phyloP scores from a whole-genome alignment of 2,888 invertebrate genomes.

The Chalcis sispes region DNA sequence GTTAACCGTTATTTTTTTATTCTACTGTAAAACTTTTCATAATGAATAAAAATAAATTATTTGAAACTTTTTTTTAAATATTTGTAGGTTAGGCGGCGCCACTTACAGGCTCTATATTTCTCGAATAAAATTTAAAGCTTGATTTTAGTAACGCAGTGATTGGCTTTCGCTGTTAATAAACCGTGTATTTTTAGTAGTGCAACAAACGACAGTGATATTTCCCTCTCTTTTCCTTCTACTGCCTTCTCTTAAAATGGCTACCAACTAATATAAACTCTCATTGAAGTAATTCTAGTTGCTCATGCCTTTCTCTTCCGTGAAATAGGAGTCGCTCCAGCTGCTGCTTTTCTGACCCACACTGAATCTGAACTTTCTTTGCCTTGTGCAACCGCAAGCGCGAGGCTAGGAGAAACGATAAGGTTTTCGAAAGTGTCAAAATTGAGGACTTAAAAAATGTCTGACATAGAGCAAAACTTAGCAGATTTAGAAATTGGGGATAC shows the following conservation, averaged over 20 bases:
- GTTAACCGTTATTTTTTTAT: no score
- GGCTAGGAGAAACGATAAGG: slow-evolving; percentile 17
- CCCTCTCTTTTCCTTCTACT: neutral
- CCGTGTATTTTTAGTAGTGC: neutral
- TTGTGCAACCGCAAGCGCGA: slow-evolving; percentile 17
- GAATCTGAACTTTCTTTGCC: slow-evolving; percentile 7
- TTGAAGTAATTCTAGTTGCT: neutral
- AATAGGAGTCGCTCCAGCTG: slow-evolving; percentile 6
- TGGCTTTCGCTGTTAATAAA: no score
- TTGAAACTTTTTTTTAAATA: no score
- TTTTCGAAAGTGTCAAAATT: slow-evolving; percentile 30
- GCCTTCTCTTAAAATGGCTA: slow-evolving; percentile 6
- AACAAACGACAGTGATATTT: neutral
- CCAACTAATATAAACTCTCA: neutral
- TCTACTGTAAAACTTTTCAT: no score
- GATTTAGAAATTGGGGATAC: slow-evolving; percentile 73
- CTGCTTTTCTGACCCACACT: neutral
- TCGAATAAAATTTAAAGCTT: no score
- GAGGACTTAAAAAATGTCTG: slow-evolving; percentile 50
- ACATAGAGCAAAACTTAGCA: slow-evolving; percentile 66
- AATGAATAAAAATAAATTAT: no score
- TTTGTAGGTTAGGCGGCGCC: no score
- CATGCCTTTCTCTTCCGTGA: slow-evolving; percentile 6
- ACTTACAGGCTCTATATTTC: no score
- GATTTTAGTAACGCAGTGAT: no score